A percentile compares a stretch with the other conserved stretches of the same genome.
These are phyloP conservation scores for Sarcophaga carnaria DNA, from an alignment of 2,888 invertebrate genomes.

Conservation along the genomic window DNA sequence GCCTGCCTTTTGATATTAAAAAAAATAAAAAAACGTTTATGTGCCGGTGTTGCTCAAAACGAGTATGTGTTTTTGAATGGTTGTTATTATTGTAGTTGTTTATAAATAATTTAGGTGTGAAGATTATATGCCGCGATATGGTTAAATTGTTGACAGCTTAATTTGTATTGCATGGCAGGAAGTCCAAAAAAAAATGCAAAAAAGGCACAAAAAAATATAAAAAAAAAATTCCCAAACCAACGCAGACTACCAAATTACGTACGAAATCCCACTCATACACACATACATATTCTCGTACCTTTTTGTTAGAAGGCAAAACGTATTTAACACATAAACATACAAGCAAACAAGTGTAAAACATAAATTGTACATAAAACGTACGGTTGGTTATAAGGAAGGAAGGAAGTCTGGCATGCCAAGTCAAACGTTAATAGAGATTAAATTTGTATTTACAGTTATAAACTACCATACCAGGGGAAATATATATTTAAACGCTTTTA, in stretches of 20 bases:
- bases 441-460: constrained; percentile 52
- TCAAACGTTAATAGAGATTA: constrained; percentile 68
- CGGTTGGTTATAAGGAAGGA: constrained; percentile 44
- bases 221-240: background rate
- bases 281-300: background rate
- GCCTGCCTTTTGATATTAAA: constrained; percentile 15
- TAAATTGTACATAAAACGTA: constrained; percentile 43
- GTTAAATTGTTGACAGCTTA: constrained; percentile 73
- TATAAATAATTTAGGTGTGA: constrained; percentile 73
- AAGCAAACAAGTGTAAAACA: constrained; percentile 11
- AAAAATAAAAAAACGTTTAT: background rate
- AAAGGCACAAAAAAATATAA: background rate
- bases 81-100: constrained; percentile 55
- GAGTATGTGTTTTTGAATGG: background rate
- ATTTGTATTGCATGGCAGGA: constrained; percentile 71
- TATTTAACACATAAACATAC: background rate
- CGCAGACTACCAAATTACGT: constrained; percentile 53
- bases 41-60: background rate
- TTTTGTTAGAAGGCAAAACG: too few relatives aligned
- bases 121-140: constrained; percentile 72
- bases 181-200: constrained; percentile 47
- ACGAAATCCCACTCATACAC: background rate
- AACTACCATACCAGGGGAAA: constrained; percentile 8
- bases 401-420: constrained; percentile 68
- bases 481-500: too few relatives aligned